phyloP scores from a whole-genome alignment of 2,797 vertebrate species.

The Meda fulgida region DNA sequence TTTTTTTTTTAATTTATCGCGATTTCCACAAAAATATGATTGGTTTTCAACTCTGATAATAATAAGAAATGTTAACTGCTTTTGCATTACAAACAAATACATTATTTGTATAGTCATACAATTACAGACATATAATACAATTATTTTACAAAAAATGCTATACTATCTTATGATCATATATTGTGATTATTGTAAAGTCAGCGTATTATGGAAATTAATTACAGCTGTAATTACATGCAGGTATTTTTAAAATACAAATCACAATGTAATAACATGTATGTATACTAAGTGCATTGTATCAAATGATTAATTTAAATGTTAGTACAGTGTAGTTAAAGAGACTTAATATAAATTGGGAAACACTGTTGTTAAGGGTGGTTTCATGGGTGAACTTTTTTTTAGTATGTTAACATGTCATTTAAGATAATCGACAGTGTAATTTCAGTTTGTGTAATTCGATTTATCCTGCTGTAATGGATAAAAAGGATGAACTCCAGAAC shows the following conservation, averaged over 20 bases:
- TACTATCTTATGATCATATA: neutral
- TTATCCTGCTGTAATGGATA: conserved; percentile 30
- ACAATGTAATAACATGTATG: neutral
- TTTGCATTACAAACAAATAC: neutral
- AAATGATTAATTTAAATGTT: neutral
- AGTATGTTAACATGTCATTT: conserved; percentile 3
- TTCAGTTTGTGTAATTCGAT: conserved; percentile 12
- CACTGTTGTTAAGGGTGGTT: neutral
- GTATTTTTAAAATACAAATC: neutral
- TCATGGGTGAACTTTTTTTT: neutral
- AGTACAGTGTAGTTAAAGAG: neutral
- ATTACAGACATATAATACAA: neutral
- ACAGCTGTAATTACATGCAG: neutral
- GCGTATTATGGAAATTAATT: neutral
- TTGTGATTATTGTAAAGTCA: neutral
- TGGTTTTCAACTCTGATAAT: neutral
- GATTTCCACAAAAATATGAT: too few relatives aligned
- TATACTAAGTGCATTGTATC: neutral
- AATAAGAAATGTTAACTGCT: neutral
- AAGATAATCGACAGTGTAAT: conserved; percentile 7
- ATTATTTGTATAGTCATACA: neutral
- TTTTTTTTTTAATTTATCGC: too few relatives aligned
- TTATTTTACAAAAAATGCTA: neutral
- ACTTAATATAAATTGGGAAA: neutral
- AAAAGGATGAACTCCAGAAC: conserved; percentile 42